A percentile compares a stretch with the other conserved stretches of the same genome.
Conservation (phyloP, 1,140 invertebrate genomes). For the Calephelis nemesis region DNA sequence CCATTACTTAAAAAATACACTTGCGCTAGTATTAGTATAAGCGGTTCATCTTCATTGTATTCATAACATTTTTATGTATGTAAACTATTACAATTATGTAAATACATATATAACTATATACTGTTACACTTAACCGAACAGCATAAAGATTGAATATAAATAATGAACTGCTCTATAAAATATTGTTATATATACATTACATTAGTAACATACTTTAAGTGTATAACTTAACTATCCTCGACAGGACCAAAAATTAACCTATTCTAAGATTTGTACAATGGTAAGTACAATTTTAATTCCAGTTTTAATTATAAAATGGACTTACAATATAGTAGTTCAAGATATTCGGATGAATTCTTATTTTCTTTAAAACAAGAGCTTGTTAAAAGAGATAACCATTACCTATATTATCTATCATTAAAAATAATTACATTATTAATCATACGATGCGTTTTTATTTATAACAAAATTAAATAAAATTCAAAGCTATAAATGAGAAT, state of each 20-base stretch:
- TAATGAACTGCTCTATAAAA: neutral
- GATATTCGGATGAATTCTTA: too few species aligned
- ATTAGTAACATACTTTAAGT: neutral
- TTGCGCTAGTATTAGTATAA: too few species aligned
- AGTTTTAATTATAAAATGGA: neutral
- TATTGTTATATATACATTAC: neutral
- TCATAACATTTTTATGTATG: neutral
- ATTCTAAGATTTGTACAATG: neutral
- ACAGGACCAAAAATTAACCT: neutral
- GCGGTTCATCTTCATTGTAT: neutral
- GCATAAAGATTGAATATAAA: neutral
- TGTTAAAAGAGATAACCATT: too few species aligned
- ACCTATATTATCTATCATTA: too few species aligned
- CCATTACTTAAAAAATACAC: too few species aligned
- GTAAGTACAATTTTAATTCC: slow-evolving; percentile 4
- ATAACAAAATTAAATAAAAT: too few species aligned
- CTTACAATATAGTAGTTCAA: neutral
- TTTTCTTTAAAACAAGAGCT: too few species aligned
- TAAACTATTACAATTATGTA: neutral
- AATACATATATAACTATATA: slow-evolving; percentile 3
- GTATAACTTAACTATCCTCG: slow-evolving; percentile 3
- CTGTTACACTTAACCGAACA: neutral
- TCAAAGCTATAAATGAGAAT: too few species aligned
- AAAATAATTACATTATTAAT: too few species aligned
- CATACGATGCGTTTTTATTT: too few species aligned